A percentile compares a stretch with the other conserved stretches of the same genome.
phyloP scores from a whole-genome alignment of 2,888 invertebrate genomes.

The Drosophila maculinotata region DNA sequence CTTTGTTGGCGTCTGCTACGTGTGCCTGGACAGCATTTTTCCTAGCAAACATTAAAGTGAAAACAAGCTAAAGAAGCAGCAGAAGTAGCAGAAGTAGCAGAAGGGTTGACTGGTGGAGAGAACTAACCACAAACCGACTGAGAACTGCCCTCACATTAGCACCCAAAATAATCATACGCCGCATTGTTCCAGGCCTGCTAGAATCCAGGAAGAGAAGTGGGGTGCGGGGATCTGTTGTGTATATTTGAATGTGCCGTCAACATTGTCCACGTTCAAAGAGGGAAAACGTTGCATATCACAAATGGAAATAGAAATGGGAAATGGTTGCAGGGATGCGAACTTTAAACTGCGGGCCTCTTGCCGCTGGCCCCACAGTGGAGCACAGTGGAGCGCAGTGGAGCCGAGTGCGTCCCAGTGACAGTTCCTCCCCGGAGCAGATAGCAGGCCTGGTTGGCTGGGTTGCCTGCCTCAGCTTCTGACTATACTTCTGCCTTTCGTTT shows the following conservation, averaged over 20 bases:
- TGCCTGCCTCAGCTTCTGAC: slow-evolving; percentile 16
- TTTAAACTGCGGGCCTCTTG: slow-evolving; percentile 68
- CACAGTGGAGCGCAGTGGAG: slow-evolving; percentile 5
- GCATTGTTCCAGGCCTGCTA: slow-evolving; percentile 59
- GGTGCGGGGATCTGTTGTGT: slow-evolving; percentile 39
- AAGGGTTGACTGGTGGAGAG: slow-evolving; percentile 20
- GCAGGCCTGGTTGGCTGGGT: slow-evolving; percentile 37
- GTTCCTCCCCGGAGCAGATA: slow-evolving; percentile 39
- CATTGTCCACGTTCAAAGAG: slow-evolving; percentile 30
- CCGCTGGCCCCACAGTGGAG: slow-evolving; percentile 21
- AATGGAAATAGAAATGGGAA: slow-evolving; percentile 31
- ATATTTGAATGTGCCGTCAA: slow-evolving; percentile 57
- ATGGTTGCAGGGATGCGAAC: slow-evolving; percentile 39
- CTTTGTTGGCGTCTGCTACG: slow-evolving; percentile 9
- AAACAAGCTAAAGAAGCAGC: slow-evolving; percentile 4
- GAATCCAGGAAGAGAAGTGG: background rate
- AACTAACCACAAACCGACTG: slow-evolving; percentile 52
- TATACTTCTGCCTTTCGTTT: slow-evolving; percentile 1
- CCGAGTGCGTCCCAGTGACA: slow-evolving; percentile 9
- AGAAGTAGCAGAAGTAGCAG: slow-evolving; percentile 1
- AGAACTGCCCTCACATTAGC: slow-evolving; percentile 54
- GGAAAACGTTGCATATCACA: slow-evolving; percentile 52
- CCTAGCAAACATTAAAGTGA: slow-evolving; percentile 35
- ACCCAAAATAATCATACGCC: slow-evolving; percentile 75
- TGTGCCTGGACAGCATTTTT: slow-evolving; percentile 25